Evolutionary conservation across 1,140 invertebrate species (phyloP), one percentile per base, ranked within the genome.

Genomic region (Dolichoris vasculosae): DNA sequence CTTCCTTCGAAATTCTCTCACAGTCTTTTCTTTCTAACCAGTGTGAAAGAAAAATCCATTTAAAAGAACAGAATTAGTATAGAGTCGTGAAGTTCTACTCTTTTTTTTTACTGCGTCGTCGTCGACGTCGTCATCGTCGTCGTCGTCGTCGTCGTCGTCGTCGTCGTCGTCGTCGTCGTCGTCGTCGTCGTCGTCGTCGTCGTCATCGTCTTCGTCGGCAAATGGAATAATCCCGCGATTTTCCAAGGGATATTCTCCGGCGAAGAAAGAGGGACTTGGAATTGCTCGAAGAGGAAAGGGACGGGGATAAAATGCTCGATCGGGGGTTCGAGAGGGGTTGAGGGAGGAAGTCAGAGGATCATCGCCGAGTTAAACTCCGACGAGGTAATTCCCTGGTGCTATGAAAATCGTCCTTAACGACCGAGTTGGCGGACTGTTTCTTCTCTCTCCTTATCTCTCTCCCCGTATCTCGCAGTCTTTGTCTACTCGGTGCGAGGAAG

Each of bases 341-440:
- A n/a, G n/a, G 51, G 30, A 64, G 38, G 69, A 73, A 73, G 38
- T 73, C 69, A n/a, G 40, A 73, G 64, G 64, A 79, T 86, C 81
- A 83, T 83, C 75, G 69, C 63, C 64, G 51, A 78, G 76, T 38
- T 51, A 55, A 55, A 38, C 67, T 43, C 46, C 48, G 67, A 69
- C 81, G 85, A 82, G 86, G 84, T 87, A 88, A 89, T 89, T 88
- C 86, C 78, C 86, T 73, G 86, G 73, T 43, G 85, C 87, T 85
- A 87, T 87, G 88, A 87, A 89, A 89, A 89, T 89, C 86, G 86
- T 77, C 84, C 87, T 83, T 87, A 86, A 87, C 87, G 83, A 88
- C 80, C 86, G 81, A 86, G 55, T 83, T 85, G 75, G 83, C 83
- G 83, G 79, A 75, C 84, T 63, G n/a, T 82, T 82, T 84, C 55